Evolutionary conservation across 2,113 vertebrate species (phyloP).

Genomic region (Phycodurus eques): DNA sequence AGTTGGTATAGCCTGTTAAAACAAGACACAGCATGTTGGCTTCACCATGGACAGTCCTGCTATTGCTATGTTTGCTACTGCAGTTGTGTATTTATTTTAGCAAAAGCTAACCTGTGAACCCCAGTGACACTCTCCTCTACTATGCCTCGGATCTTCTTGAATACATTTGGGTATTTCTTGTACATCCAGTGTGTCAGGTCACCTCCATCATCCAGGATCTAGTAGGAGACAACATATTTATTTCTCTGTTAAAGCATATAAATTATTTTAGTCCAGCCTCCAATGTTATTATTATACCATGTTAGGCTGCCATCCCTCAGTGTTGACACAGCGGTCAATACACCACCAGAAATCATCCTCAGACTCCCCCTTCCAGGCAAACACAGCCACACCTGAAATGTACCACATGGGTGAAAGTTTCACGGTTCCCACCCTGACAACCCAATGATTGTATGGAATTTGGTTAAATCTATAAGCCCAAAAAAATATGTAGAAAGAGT

Average conservation of each 20-base stretch:
- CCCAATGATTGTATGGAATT: background rate
- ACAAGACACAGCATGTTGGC: background rate
- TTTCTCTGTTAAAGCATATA: background rate
- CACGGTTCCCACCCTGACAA: background rate
- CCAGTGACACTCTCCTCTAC: slow-evolving; percentile 98
- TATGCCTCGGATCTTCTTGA: slow-evolving; percentile 97
- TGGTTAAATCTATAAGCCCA: background rate
- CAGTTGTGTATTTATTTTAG: background rate
- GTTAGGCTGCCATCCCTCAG: slow-evolving; percentile 94
- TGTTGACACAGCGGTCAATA: slow-evolving; percentile 90
- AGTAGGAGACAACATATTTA: background rate
- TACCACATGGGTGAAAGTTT: background rate
- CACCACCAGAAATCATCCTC: slow-evolving; percentile 99
- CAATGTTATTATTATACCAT: slow-evolving; percentile 75
- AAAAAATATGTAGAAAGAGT: too few species aligned
- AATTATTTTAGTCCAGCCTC: background rate
- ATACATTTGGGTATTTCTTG: slow-evolving; percentile 95
- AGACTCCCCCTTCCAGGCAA: slow-evolving; percentile 98
- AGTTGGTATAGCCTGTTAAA: slow-evolving; percentile 88
- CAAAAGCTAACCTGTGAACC: slow-evolving; percentile 83
- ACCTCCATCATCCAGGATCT: slow-evolving; percentile 98
- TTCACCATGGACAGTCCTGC: background rate
- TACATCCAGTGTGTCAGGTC: slow-evolving; percentile 99
- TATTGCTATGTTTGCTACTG: background rate
- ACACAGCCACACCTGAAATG: slow-evolving; percentile 88